phyloP scores from a whole-genome alignment of 2,113 vertebrate species.

The Bubalus kerabau region DNA sequence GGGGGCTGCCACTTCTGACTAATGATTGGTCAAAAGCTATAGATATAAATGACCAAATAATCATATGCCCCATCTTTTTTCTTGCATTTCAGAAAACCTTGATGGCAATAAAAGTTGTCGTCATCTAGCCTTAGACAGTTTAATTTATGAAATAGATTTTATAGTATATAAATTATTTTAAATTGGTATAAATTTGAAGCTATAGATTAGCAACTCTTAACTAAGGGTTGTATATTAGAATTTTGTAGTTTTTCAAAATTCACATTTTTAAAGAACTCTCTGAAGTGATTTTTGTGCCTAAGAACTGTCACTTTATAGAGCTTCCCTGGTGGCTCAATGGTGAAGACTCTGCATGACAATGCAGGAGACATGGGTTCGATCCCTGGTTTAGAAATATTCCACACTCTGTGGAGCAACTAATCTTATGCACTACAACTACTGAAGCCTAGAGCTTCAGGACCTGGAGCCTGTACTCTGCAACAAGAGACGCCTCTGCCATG shows the following conservation, averaged over 20 bases:
- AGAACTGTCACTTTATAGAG: neutral
- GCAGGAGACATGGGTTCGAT: neutral
- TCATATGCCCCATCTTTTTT: neutral
- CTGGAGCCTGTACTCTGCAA: neutral
- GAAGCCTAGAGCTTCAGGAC: neutral
- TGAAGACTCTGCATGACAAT: neutral
- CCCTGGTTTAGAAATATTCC: neutral
- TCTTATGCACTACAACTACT: neutral
- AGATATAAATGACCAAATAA: neutral
- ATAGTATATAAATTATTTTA: neutral
- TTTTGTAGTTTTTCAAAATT: conserved; percentile 25
- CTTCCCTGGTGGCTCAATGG: neutral
- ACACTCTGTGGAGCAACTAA: neutral
- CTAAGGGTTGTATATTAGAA: neutral
- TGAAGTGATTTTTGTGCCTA: neutral
- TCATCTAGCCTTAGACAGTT: conserved; percentile 1
- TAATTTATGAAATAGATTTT: conserved; percentile 28
- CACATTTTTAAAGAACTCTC: neutral
- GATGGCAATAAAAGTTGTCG: neutral
- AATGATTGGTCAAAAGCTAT: neutral
- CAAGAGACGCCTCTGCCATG: neutral
- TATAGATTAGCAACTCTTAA: neutral
- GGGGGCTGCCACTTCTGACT: neutral
- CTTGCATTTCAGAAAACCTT: neutral
- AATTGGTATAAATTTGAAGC: neutral